These are phyloP conservation scores for Lutraria rhynchaena DNA, from an alignment of 1,140 invertebrate genomes.

Conservation along the genomic window DNA sequence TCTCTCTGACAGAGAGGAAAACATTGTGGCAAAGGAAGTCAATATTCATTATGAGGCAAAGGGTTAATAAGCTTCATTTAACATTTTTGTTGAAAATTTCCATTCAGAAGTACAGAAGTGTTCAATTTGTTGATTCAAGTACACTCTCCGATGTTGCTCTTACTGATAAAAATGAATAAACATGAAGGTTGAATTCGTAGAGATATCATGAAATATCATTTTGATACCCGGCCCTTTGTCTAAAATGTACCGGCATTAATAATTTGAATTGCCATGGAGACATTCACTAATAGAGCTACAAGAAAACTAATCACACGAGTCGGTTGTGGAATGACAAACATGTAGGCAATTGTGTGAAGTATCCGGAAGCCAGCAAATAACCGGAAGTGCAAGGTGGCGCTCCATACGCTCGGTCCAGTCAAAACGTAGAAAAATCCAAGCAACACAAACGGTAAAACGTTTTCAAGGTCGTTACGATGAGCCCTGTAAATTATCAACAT, in stretches of 20 bases:
- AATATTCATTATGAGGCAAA: too few relatives aligned
- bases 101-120: too few relatives aligned
- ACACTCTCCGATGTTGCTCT: too few relatives aligned
- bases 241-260: slow-evolving; percentile 21
- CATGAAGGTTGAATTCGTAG: too few relatives aligned
- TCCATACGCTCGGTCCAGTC: slow-evolving; percentile 83
- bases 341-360: slow-evolving; percentile 86
- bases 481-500: slow-evolving; percentile 84
- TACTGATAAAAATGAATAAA: too few relatives aligned
- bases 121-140: too few relatives aligned
- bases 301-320: slow-evolving; percentile 84
- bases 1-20: too few relatives aligned
- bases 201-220: too few relatives aligned
- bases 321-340: slow-evolving; percentile 84
- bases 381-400: slow-evolving; percentile 85
- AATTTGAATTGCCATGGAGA: slow-evolving; percentile 83
- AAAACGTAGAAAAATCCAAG: slow-evolving; percentile 85
- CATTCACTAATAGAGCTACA: slow-evolving; percentile 82
- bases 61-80: too few relatives aligned
- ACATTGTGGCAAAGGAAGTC: too few relatives aligned
- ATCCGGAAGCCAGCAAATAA: slow-evolving; percentile 85
- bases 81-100: too few relatives aligned
- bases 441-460: slow-evolving; percentile 85
- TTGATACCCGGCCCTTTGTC: too few relatives aligned
- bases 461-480: slow-evolving; percentile 88